Conservation (phyloP, 2,888 invertebrate genomes). For the Drosophila borealis region DNA sequence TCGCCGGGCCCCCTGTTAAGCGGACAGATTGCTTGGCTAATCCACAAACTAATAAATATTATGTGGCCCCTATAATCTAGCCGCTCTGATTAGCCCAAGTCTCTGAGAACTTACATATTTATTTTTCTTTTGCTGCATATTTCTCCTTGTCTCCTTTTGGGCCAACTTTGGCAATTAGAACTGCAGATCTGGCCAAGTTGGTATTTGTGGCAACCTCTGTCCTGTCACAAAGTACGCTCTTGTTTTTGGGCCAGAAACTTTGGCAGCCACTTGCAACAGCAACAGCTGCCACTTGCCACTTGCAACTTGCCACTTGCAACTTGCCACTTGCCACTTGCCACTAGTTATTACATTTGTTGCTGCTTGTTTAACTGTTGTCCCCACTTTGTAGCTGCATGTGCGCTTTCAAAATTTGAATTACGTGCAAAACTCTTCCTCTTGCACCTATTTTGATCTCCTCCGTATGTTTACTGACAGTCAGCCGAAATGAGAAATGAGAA, state of each 20-base stretch:
- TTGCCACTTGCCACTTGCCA: background rate
- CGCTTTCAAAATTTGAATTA: background rate
- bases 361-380: background rate
- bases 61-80: conserved; percentile 41
- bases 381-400: conserved; percentile 3
- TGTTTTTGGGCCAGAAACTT: conserved; percentile 14
- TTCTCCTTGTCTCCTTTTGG: too few relatives aligned
- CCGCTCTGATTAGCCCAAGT: background rate
- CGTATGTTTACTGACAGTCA: too few relatives aligned
- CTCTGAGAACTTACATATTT: background rate
- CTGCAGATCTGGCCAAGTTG: conserved; percentile 62
- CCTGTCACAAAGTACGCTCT: conserved; percentile 2
- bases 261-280: conserved; percentile 39
- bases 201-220: conserved; percentile 35
- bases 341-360: conserved; percentile 32
- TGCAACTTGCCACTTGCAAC: background rate
- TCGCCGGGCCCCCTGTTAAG: conserved; percentile 1
- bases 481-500: too few relatives aligned
- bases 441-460: background rate
- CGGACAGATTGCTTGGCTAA: conserved; percentile 13
- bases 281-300: conserved; percentile 5
- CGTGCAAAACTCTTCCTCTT: background rate
- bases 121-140: conserved; percentile 13
- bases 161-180: conserved; percentile 73
- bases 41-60: conserved; percentile 50